Conservation (phyloP, 2,113 vertebrate species). For the Leptodactylus fuscus region DNA sequence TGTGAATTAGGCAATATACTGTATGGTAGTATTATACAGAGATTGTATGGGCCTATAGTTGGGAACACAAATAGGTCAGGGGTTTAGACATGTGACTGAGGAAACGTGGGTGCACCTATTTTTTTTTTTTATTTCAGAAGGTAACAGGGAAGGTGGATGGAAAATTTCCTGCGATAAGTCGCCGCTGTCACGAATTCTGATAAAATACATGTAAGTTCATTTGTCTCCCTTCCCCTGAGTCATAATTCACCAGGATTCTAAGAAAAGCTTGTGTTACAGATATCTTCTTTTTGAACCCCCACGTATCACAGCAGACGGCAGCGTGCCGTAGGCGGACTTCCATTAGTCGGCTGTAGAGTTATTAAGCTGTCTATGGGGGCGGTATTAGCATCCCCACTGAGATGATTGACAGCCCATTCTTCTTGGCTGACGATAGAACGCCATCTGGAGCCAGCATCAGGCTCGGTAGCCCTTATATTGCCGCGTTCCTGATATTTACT, state of each 20-base stretch:
- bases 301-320: constrained; percentile 27
- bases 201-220: no score
- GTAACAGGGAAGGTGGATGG: no score
- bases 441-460: constrained; percentile 1
- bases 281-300: background rate
- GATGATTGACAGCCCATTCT: constrained; percentile 45
- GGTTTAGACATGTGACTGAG: no score
- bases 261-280: background rate
- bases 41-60: no score
- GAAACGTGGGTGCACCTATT: no score
- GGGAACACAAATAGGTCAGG: no score
- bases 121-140: no score
- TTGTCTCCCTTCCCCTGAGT: background rate
- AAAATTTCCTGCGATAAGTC: no score
- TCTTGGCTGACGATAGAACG: background rate
- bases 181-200: no score
- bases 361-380: constrained; percentile 27
- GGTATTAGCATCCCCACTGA: background rate
- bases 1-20: no score
- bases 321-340: constrained; percentile 6
- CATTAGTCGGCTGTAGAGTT: constrained; percentile 14
- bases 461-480: background rate
- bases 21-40: no score
- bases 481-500: background rate
- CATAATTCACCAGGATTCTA: background rate